Conservation (phyloP, 1,140 invertebrate genomes). For the Tachypleus tridentatus region DNA sequence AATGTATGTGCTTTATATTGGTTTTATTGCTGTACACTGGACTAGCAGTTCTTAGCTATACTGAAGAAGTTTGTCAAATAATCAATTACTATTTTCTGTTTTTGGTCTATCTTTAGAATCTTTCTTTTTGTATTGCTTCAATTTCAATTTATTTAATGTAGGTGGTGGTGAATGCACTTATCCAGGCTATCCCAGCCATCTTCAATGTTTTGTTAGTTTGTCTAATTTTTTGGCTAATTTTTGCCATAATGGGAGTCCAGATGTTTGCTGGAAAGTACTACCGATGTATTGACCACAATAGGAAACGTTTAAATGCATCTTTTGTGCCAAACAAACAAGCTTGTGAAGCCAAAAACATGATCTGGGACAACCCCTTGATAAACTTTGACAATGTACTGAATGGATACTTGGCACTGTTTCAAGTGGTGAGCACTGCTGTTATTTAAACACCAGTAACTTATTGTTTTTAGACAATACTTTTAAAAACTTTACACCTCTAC, state of each 20-base stretch:
- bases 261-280: slow-evolving; percentile 82
- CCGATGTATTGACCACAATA: slow-evolving; percentile 67
- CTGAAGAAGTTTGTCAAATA: too few species aligned
- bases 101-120: slow-evolving; percentile 19
- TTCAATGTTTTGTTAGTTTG: slow-evolving; percentile 85
- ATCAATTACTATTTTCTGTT: too few species aligned
- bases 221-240: slow-evolving; percentile 84
- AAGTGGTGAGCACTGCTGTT: slow-evolving; percentile 51
- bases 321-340: slow-evolving; percentile 73
- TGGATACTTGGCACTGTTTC: slow-evolving; percentile 93
- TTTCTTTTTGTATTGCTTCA: too few species aligned
- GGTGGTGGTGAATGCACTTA: slow-evolving; percentile 89
- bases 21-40: too few species aligned
- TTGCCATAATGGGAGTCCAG: slow-evolving; percentile 83
- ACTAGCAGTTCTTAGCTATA: too few species aligned
- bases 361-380: slow-evolving; percentile 92
- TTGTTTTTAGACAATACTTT: too few species aligned
- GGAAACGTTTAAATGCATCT: slow-evolving; percentile 64
- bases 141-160: slow-evolving; percentile 30
- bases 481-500: too few species aligned
- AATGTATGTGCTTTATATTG: too few species aligned
- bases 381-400: slow-evolving; percentile 98
- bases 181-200: slow-evolving; percentile 91
- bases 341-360: slow-evolving; percentile 73
- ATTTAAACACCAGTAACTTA: too few species aligned